A percentile compares a stretch with the other conserved stretches of the same genome.
Evolutionary conservation across 2,888 invertebrate genomes (phyloP).

Genomic region (Acleris literana): DNA sequence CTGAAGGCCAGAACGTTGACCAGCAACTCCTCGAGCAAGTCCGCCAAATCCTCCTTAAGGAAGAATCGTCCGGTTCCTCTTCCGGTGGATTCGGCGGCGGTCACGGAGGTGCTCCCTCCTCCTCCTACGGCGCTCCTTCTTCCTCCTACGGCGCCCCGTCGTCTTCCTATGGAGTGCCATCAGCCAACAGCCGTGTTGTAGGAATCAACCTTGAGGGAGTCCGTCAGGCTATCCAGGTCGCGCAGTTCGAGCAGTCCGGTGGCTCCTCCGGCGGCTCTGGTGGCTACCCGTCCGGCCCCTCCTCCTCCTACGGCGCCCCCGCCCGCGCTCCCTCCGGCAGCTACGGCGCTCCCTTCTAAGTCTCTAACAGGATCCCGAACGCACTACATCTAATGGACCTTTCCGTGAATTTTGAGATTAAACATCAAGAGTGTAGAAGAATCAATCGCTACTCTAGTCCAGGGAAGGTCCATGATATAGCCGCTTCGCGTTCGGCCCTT

Average conservation of each 20-base stretch:
- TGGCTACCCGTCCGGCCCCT: slow-evolving; percentile 80
- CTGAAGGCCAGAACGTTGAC: slow-evolving; percentile 93
- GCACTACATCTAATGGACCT: slow-evolving; percentile 36
- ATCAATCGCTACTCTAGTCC: slow-evolving; percentile 28
- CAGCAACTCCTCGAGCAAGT: slow-evolving; percentile 91
- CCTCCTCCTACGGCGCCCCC: slow-evolving; percentile 83
- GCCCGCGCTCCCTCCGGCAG: slow-evolving; percentile 85
- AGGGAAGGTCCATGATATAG: slow-evolving; percentile 20
- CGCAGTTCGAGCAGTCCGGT: slow-evolving; percentile 89
- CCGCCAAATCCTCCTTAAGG: slow-evolving; percentile 92
- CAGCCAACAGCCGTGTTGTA: slow-evolving; percentile 87
- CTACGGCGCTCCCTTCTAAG: slow-evolving; percentile 87
- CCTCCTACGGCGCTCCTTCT: slow-evolving; percentile 85
- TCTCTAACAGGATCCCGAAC: slow-evolving; percentile 47
- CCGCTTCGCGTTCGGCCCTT: slow-evolving; percentile 51
- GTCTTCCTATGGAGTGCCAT: slow-evolving; percentile 83
- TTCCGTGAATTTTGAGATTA: slow-evolving; percentile 15
- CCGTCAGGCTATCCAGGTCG: slow-evolving; percentile 94
- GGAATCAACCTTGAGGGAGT: slow-evolving; percentile 94
- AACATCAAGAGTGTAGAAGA: slow-evolving; percentile 10
- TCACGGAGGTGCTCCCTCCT: slow-evolving; percentile 82
- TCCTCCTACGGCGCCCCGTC: slow-evolving; percentile 85
- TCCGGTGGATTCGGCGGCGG: slow-evolving; percentile 69
- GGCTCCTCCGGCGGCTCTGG: slow-evolving; percentile 63
- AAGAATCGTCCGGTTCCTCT: slow-evolving; percentile 86